Evolutionary conservation across 2,888 invertebrate genomes (phyloP).

Genomic region (Parascotia fuliginaria): DNA sequence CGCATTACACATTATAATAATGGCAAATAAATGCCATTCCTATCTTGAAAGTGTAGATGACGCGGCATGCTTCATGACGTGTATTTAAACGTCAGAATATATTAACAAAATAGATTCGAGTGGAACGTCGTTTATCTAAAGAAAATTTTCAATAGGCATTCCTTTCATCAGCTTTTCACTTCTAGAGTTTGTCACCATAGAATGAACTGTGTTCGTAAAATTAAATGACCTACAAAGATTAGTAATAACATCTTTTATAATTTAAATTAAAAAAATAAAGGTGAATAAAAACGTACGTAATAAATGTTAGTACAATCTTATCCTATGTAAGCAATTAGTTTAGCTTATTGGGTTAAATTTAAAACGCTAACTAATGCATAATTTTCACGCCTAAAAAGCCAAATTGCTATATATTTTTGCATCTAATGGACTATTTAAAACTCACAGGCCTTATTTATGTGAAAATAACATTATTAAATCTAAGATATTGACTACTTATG

Average conservation of each 20-base stretch:
- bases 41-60: neutral
- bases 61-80: neutral
- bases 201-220: no score
- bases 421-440: conserved; percentile 20
- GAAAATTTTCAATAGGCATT: no score
- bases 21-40: neutral
- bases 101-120: no score
- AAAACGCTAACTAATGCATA: conserved; percentile 49
- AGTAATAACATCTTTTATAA: conserved; percentile 30
- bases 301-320: conserved; percentile 57
- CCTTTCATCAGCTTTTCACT: no score
- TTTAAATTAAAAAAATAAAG: conserved; percentile 35
- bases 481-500: neutral
- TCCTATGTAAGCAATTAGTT: conserved; percentile 48
- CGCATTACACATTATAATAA: neutral
- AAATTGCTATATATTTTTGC: conserved; percentile 55
- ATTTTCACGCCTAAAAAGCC: conserved; percentile 61
- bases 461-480: neutral
- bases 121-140: no score
- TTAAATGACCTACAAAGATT: no score
- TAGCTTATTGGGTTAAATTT: conserved; percentile 57
- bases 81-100: conserved; percentile 1
- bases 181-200: no score
- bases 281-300: conserved; percentile 19
- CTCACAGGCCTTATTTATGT: conserved; percentile 10